Percentiles rank a stretch among this genome's conserved stretches.
These are phyloP conservation scores for Rhea pennata DNA, from an alignment of 2,113 vertebrate species.

Conservation along the genomic window DNA sequence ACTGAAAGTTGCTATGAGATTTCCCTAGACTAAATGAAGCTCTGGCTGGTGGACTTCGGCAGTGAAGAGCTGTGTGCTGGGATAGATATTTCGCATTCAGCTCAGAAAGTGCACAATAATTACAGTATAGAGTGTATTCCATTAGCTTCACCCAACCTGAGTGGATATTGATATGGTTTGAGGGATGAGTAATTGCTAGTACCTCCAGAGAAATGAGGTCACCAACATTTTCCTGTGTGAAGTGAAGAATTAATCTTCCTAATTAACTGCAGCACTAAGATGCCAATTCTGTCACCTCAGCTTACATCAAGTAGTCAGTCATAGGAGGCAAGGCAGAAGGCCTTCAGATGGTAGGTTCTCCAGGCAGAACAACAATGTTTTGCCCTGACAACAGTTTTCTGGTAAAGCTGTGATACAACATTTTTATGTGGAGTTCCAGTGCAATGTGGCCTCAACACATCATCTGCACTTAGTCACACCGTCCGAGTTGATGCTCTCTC, in stretches of 20 bases:
- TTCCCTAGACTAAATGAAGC: not conserved
- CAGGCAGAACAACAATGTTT: not conserved
- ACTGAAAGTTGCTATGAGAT: not conserved
- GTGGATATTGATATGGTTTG: not conserved
- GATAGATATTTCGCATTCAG: not conserved
- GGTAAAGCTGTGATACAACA: not conserved
- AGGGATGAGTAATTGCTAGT: not conserved
- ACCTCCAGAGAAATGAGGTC: not conserved
- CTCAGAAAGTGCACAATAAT: not conserved
- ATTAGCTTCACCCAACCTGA: not conserved
- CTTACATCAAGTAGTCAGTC: not conserved
- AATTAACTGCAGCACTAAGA: not conserved
- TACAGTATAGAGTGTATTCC: not conserved
- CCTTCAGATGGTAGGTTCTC: not conserved
- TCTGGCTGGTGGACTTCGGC: not conserved
- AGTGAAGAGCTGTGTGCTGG: not conserved
- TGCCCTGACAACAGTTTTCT: not conserved
- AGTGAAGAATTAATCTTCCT: not conserved
- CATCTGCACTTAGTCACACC: not conserved
- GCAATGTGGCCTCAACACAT: not conserved
- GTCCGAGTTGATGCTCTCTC: not conserved
- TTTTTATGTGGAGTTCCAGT: not conserved
- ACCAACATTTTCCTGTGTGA: not conserved
- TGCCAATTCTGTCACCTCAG: not conserved
- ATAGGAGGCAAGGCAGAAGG: not conserved